Percentiles rank a stretch among this genome's conserved stretches.
Evolutionary conservation across 2,113 vertebrate species (phyloP).

Genomic region (Poecilia latipinna): DNA sequence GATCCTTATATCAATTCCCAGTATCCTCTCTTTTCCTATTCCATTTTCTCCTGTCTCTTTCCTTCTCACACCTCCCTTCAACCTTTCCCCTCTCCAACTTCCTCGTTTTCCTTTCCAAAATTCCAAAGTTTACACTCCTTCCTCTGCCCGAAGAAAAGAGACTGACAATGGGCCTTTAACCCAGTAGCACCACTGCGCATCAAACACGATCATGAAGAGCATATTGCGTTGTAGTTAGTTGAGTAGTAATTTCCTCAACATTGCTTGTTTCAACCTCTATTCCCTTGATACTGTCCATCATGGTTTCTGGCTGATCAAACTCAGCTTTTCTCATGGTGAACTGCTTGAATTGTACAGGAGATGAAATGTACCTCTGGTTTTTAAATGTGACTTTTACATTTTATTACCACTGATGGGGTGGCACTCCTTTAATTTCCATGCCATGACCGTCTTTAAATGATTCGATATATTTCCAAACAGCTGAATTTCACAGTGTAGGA

Average conservation of each 20-base stretch:
- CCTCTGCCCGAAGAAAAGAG: too few relatives aligned
- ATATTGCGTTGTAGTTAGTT: too few relatives aligned
- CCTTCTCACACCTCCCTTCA: constrained; percentile 4
- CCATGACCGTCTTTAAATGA: neutral
- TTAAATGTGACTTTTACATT: neutral
- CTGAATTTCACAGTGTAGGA: neutral
- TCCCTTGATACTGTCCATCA: neutral
- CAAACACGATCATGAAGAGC: too few relatives aligned
- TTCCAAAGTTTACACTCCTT: constrained; percentile 5
- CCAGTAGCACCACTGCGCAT: too few relatives aligned
- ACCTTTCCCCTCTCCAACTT: constrained; percentile 11
- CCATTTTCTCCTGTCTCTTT: constrained; percentile 18
- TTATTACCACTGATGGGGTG: neutral
- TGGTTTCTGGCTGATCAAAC: neutral
- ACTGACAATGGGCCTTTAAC: too few relatives aligned
- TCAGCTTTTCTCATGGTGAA: neutral
- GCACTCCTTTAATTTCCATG: neutral
- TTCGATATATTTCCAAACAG: neutral
- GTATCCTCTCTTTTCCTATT: constrained; percentile 8
- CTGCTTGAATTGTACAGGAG: neutral
- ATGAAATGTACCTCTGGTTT: neutral
- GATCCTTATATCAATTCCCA: constrained; percentile 20
- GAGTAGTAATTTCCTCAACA: neutral
- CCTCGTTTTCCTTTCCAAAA: constrained; percentile 8
- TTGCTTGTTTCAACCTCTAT: neutral